Base-by-base conservation (phyloP, 2,888 invertebrate species). In the Papilio demoleus region DNA sequence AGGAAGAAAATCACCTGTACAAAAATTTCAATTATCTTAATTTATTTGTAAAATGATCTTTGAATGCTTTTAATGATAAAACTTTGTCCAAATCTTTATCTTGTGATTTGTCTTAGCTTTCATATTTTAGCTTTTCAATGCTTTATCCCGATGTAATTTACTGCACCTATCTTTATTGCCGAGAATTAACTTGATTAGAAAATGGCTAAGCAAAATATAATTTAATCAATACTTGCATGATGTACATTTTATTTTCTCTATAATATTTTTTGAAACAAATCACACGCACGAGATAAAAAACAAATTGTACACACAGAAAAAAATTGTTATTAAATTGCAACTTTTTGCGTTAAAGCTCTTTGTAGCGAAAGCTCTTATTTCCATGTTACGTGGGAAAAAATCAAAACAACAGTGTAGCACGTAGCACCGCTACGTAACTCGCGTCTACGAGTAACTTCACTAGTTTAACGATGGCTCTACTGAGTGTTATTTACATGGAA, bases 391-490 rank as follows among this genome's bases (percentile, higher is more conserved):
- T 63, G 31, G 17, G 53, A 56, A 64, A 64, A 64, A 64, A 64
- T 64, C 64, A 64, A 64, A 56, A 36, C 59, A 53, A 61, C 19
- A 27, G 36, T 24, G 40, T 27, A 24, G 36, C 36, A 59, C 66
- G 59, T 60, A 60, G 12, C 38, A 38, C 60, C 59, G 38, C 50
- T 66, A 45, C 19, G 42, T 45, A 45, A 19, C 42, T 45, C 60
- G 47, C 60, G 4, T 50, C 38, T 47, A 47, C 66, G 24, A 60
- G 60, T 67, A 67, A 67, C 66, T 67, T 53, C 27, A 31, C 50
- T 61, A 67, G 66, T 67, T 66, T 67, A 67, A 67, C 60, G 66
- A 66, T 38, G 60, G 66, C 38, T 67, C 60, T 50, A 62, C 67
- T 24, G 31, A 68, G 67, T 68, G 63, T 63, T 63, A 60, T 63